These are phyloP conservation scores for Morpho deidamia DNA, from an alignment of 2,888 invertebrate genomes.

Conservation along the genomic window DNA sequence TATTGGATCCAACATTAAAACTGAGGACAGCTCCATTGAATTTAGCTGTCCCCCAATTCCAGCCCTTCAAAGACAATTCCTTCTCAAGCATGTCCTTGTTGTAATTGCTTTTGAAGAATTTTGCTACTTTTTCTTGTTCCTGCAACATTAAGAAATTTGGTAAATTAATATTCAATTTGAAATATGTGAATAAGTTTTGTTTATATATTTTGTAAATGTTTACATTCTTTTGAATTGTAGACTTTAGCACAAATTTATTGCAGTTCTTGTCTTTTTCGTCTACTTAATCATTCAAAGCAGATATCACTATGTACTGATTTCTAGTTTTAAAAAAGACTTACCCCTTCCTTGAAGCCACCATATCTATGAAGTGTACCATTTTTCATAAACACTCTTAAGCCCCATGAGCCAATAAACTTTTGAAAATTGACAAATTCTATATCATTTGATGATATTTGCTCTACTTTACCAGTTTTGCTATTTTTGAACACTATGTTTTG, in stretches of 20 bases:
- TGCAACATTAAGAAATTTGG: constrained; percentile 51
- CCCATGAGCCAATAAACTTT: constrained; percentile 93
- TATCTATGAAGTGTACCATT: constrained; percentile 94
- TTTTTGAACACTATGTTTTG: constrained; percentile 95
- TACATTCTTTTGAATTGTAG: no score
- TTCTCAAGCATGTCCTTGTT: constrained; percentile 92
- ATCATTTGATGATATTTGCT: constrained; percentile 90
- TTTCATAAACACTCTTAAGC: constrained; percentile 92
- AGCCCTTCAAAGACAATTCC: constrained; percentile 96
- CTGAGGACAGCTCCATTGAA: constrained; percentile 93
- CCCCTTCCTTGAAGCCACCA: constrained; percentile 94
- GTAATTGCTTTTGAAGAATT: constrained; percentile 91
- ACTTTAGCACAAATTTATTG: no score
- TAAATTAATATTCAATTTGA: no score
- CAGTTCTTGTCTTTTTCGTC: no score
- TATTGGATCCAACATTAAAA: constrained; percentile 89
- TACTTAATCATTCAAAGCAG: no score
- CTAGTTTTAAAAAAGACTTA: constrained; percentile 47
- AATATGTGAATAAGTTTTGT: no score
- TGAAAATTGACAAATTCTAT: constrained; percentile 96
- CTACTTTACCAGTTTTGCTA: constrained; percentile 97
- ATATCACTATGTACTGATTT: no score
- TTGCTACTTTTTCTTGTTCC: constrained; percentile 95
- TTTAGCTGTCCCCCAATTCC: constrained; percentile 99
- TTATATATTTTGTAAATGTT: no score